These are phyloP conservation scores for Phyllostomus discolor DNA, from an alignment of 2,113 vertebrate species.

Conservation along the genomic window DNA sequence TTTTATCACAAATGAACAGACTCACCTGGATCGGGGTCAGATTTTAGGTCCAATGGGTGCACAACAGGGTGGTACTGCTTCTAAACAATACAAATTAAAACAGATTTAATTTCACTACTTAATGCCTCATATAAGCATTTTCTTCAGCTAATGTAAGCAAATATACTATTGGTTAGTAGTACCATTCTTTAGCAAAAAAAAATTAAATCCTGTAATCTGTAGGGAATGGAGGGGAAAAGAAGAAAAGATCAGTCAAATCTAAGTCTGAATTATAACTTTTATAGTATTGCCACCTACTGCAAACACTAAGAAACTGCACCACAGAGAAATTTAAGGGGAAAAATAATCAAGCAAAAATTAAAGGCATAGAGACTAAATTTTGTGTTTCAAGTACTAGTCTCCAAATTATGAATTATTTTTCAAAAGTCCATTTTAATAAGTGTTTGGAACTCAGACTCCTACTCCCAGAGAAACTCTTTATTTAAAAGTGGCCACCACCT, in stretches of 20 bases:
- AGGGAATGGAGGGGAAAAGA: background rate
- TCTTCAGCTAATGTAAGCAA: background rate
- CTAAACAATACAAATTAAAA: constrained; percentile 77
- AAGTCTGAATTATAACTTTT: constrained; percentile 13
- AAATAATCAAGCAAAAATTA: background rate
- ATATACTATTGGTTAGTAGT: background rate
- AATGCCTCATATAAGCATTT: background rate
- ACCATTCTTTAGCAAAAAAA: background rate
- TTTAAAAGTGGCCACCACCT: background rate
- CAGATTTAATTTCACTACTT: background rate
- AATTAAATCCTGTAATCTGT: background rate
- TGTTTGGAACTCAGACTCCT: background rate
- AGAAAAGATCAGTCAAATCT: background rate
- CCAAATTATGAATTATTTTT: background rate
- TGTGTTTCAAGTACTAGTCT: background rate
- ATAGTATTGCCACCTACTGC: constrained; percentile 27
- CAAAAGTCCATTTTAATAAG: background rate
- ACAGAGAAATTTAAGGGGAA: background rate
- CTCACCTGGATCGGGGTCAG: constrained; percentile 84
- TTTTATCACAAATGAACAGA: background rate
- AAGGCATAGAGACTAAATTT: background rate
- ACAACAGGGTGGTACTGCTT: constrained; percentile 81
- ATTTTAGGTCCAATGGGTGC: constrained; percentile 77
- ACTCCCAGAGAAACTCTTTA: background rate
- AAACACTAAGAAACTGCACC: background rate